Evolutionary conservation across 2,888 invertebrate genomes (phyloP), one percentile per base, ranked within the genome.

Genomic region (Bombylius major): DNA sequence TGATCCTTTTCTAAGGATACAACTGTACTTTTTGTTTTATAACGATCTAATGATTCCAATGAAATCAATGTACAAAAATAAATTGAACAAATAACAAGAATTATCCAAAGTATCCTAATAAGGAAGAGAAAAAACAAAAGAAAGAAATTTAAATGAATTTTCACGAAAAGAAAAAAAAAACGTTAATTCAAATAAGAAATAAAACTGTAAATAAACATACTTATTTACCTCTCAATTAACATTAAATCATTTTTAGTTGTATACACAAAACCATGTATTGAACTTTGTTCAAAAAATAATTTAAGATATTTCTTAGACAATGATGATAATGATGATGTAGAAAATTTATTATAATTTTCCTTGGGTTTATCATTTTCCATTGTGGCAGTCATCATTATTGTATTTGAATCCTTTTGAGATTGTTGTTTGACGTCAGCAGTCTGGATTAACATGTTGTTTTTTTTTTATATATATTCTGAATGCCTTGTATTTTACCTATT

Each of bases 1-100:
- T 66, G 69, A 58, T 74, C 71, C 13, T 68, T 67, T 56, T 73
- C 72, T 4, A 73, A 60, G 12, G 72, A 66, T 14, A 73, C 65
- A 7, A 71, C 71, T 0, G 70, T 71, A 58, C 70, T 72, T 55
- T 71, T 70, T 1, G 65, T 66, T 8, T 68, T 61, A 56, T 67
- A 73, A 11, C 70, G 70, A 47, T 70, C 59, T 47, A 70, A 63
- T 9, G 72, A 72, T 45, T 70, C 62, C 12, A 73, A 55, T 36
- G 67, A 67, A 45, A 74, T 62, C 42, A 65, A 53, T 36, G 69
- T 64, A 51, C 68, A 70, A 34, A 63, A 65, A 53, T 62, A 67
- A 12, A 72, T 55, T 0, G 69, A 67, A 5, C 61, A 60, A 5
- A 65, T 47, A 34, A 72, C 56, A 11, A 73, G 57, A 5, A 62